Evolutionary conservation across 2,888 invertebrate genomes (phyloP).

Genomic region (Smittia sp.): DNA sequence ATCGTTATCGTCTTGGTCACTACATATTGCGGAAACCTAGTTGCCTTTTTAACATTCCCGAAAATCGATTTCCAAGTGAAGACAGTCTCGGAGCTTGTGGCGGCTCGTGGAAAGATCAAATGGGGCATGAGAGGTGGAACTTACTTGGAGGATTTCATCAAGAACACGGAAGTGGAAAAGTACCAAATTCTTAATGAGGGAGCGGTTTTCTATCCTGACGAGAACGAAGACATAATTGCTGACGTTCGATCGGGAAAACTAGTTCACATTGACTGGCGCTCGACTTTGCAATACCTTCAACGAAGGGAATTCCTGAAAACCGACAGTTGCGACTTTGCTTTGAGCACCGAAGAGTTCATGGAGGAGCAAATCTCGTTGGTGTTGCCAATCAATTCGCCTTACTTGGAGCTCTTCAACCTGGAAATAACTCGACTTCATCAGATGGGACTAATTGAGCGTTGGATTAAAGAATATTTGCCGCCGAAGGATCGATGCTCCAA

Average conservation of each 20-base stretch:
- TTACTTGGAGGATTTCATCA: constrained; percentile 64
- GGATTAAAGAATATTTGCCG: constrained; percentile 75
- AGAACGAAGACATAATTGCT: constrained; percentile 55
- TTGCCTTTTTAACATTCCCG: constrained; percentile 89
- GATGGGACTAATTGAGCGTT: constrained; percentile 79
- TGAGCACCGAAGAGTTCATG: constrained; percentile 73
- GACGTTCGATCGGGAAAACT: constrained; percentile 66
- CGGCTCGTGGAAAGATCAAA: constrained; percentile 57
- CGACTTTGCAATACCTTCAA: constrained; percentile 71
- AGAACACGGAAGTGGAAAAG: constrained; percentile 61
- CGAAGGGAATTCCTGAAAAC: constrained; percentile 63
- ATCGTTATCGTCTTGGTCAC: constrained; percentile 73
- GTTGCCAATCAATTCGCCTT: constrained; percentile 72
- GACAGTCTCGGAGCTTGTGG: constrained; percentile 64
- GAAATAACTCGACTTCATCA: constrained; percentile 79
- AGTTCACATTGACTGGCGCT: constrained; percentile 78
- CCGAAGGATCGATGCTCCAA: constrained; percentile 77
- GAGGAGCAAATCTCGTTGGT: constrained; percentile 74
- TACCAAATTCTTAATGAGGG: constrained; percentile 59
- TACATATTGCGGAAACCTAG: constrained; percentile 88
- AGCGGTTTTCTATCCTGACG: constrained; percentile 56
- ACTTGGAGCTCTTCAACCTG: constrained; percentile 69
- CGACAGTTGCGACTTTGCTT: constrained; percentile 70
- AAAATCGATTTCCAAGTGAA: constrained; percentile 72
- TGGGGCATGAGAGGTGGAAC: constrained; percentile 77